Base-by-base conservation (phyloP, 2,113 vertebrate genomes). In the Albula goreensis region DNA sequence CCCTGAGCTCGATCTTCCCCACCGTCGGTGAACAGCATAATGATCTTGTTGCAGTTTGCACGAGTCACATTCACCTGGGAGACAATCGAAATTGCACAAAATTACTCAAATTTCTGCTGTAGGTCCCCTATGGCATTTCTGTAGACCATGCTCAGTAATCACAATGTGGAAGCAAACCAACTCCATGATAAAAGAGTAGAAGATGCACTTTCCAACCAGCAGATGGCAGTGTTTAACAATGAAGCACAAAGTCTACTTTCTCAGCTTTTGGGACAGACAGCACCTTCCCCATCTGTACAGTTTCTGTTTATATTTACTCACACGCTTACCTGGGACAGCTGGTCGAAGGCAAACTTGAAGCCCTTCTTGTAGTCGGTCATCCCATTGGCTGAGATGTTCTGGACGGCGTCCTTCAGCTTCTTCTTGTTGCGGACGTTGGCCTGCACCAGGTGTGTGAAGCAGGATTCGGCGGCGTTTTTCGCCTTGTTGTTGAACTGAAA, bases 11-110 rank as follows among this genome's bases (percentile, higher is more conserved):
- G 94, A 90, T 99, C 98, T 91, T 99, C 98, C 84, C 98, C 98
- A 84, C 98, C 98, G 50, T 99, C 98, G 13, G 98, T 99, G 92
- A 99, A 99, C 50, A 99, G 93, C 98, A 99, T 99, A 87, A 99
- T 99, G 87, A 99, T 99, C 93, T 98, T 99, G 92, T 99, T 99
- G 91, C 98, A 99, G 93, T 99, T 96, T 87, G 98, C 97, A 93
- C 98, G 95, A 10, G 97, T 96, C 48, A 97, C 95, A 81, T 97
- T 98, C 79, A 94, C 89, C 97, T 99, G 89, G 83, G 90, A 52
- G 51, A 74, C 22, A 31, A 74, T 60, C 17, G 2, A 81, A 66
- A 80, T 1, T 12, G 8, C 4, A 17, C n/a, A 31, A 7, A 1
- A 4, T 17, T 8, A 66, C 15, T 2, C 2, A 50, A 13, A 50